phyloP scores from a whole-genome alignment of 2,113 vertebrate species.

The Trematocara macrostoma region DNA sequence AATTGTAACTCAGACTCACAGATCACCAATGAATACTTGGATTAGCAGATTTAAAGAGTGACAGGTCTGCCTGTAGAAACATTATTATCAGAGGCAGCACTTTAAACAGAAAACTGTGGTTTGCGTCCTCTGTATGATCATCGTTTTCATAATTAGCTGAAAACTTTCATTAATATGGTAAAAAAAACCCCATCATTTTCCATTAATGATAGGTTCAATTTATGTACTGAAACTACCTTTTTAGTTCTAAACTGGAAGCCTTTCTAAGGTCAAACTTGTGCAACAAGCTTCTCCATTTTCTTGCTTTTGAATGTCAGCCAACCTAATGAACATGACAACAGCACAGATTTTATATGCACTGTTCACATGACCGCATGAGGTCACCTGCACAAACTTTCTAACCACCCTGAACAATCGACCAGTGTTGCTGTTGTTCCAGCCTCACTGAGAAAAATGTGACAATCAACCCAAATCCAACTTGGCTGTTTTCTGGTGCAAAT shows the following conservation, averaged over 20 bases:
- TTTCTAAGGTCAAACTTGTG: background rate
- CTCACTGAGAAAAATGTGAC: background rate
- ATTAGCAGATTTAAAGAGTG: background rate
- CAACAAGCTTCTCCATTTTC: background rate
- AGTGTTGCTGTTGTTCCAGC: background rate
- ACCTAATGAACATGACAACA: background rate
- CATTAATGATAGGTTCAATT: background rate
- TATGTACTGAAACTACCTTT: background rate
- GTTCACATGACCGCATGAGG: background rate
- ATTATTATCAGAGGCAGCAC: background rate
- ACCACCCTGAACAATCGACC: background rate
- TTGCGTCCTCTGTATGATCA: background rate
- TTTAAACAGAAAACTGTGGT: background rate
- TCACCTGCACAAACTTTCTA: background rate
- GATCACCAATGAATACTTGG: background rate
- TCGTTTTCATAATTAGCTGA: background rate
- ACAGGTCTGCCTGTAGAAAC: background rate
- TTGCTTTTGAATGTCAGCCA: background rate
- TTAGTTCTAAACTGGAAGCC: background rate
- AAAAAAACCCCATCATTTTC: background rate
- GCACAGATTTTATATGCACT: background rate
- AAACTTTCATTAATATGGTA: background rate
- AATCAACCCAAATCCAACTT: background rate
- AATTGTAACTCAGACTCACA: background rate
- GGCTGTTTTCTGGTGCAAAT: background rate